phyloP scores from a whole-genome alignment of 2,113 vertebrate genomes.

The Dicrurus megarhynchus region DNA sequence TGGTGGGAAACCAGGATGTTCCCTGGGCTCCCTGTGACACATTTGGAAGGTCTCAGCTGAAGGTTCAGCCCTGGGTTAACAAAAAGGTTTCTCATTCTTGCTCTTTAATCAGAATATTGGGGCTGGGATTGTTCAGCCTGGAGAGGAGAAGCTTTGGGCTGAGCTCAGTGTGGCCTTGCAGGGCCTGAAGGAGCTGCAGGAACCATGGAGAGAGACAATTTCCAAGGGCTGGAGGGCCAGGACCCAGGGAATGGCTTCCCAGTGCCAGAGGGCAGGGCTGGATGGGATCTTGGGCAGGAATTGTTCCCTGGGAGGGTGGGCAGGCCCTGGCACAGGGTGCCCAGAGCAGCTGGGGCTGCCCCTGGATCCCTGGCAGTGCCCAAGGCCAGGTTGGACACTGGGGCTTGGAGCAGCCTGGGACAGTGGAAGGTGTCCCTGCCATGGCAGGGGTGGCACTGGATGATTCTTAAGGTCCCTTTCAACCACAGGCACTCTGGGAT shows the following conservation, averaged over 20 bases:
- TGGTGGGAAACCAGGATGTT: accelerated
- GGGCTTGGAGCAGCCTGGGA: not conserved
- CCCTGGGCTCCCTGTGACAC: not conserved
- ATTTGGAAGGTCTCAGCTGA: not conserved
- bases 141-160: not conserved
- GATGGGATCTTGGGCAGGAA: not conserved
- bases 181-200: not conserved
- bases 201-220: not conserved
- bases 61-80: not conserved
- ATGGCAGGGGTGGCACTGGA: not conserved
- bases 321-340: not conserved
- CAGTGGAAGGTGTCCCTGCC: not conserved
- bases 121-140: not conserved
- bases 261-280: not conserved
- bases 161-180: not conserved
- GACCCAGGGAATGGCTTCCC: not conserved
- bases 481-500: no score
- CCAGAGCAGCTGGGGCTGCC: not conserved
- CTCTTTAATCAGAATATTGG: not conserved
- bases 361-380: not conserved
- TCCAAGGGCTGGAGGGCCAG: not conserved
- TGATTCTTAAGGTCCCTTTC: not conserved
- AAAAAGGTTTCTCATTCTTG: not conserved
- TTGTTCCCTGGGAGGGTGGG: not conserved
- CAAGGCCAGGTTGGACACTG: not conserved